phyloP scores from a whole-genome alignment of 2,888 invertebrate genomes.

The Maniola hyperantus region DNA sequence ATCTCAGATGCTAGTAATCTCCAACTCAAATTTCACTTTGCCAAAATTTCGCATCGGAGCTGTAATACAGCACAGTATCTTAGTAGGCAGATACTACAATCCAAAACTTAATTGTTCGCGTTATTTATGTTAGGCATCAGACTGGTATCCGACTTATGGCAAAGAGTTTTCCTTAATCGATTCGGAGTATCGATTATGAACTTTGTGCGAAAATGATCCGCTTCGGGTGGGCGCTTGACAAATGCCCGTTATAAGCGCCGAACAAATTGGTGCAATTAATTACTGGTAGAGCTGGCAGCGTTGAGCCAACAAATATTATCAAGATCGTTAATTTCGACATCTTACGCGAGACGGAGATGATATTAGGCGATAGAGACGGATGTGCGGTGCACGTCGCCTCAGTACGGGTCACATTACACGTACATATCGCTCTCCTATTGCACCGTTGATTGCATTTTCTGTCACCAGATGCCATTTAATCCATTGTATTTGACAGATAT shows the following conservation, averaged over 20 bases:
- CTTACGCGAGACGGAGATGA: constrained; percentile 62
- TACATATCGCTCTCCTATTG: constrained; percentile 34
- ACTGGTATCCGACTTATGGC: constrained; percentile 25
- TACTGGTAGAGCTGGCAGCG: constrained; percentile 70
- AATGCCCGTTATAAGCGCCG: constrained; percentile 79
- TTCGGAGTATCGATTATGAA: constrained; percentile 77
- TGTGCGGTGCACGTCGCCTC: constrained; percentile 54
- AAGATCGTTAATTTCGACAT: constrained; percentile 80
- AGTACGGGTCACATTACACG: constrained; percentile 23
- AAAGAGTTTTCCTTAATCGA: constrained; percentile 56
- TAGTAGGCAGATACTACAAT: neutral
- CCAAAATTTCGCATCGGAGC: neutral
- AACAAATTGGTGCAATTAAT: constrained; percentile 81
- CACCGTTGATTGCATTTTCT: constrained; percentile 34
- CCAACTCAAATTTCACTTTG: neutral
- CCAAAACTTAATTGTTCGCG: constrained; percentile 38
- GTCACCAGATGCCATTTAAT: constrained; percentile 19
- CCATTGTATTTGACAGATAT: constrained; percentile 39
- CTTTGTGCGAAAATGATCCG: constrained; percentile 76
- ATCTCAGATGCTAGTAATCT: neutral
- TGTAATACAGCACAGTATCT: neutral
- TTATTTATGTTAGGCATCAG: constrained; percentile 63
- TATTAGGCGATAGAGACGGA: constrained; percentile 60
- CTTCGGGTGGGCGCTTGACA: constrained; percentile 73
- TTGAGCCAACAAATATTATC: constrained; percentile 81